Base-by-base conservation (phyloP, 2,113 vertebrate genomes). In the Microcebus ravelobensis region DNA sequence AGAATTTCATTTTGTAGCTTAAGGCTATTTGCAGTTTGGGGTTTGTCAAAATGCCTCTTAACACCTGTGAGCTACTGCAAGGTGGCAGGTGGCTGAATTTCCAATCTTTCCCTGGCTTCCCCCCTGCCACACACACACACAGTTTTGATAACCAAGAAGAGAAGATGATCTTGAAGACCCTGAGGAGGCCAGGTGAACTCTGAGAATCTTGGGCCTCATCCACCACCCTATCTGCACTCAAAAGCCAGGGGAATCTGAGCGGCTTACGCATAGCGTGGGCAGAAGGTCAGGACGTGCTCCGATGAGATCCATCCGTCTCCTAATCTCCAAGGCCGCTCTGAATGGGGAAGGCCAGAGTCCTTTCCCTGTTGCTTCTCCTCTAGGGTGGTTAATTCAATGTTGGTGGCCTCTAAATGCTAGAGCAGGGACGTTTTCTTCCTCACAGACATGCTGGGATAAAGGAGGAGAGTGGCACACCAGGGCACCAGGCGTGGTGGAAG, bases 41-140 rank as follows among this genome's bases (percentile, higher is more conserved):
- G 61, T 52, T 83, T 79, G 63, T 91, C 50, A 39, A 73, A 61
- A 70, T 68, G 73, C 67, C 65, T 65, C 25, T 70, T 73, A 68
- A 65, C 50, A 92, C 50, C 17, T 29, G 50, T 91, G 34, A 36
- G 42, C 21, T 70, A 39, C 25, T 36, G 61, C 27, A 20, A 96
- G 67, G 31, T 25, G 48, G 34, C 1, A 0, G 14, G 59, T 45
- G 36, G 27, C 36, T 90, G 39, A 6, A 18, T 48, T 82, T 42
- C 85, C 42, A 5, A 27, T 36, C 18, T 82, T 80, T 39, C 17
- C 8, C 52, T 55, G 42, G 48, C 2, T 50, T 1, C 11, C 14
- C 21, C 25, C 42, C 59, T 25, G 1, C 57, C 21, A 59, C 18
- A 48, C 48, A 48, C 48, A 48, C 48, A 17, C 27, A n/a, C 6